A percentile compares a stretch with the other conserved stretches of the same genome.
These are phyloP conservation scores for Drosophila conformis DNA, from an alignment of 2,888 invertebrate genomes.

Conservation along the genomic window DNA sequence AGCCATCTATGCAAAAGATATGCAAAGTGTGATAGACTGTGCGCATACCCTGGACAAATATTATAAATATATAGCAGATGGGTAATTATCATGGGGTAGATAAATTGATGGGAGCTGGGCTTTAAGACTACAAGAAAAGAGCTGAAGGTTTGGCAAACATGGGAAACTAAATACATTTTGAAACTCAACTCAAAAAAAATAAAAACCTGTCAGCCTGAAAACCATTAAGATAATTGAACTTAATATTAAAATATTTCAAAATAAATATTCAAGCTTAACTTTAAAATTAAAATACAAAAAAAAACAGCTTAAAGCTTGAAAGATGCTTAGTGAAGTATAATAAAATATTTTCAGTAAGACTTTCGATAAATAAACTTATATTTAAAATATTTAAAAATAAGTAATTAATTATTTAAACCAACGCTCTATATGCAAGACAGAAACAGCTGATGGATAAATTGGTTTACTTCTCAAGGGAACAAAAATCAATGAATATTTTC, in stretches of 20 bases:
- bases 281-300: no score
- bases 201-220: no score
- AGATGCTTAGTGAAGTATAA: neutral
- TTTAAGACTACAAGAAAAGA: no score
- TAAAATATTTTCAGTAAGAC: neutral
- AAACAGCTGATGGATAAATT: neutral
- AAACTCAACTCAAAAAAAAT: no score
- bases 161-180: no score
- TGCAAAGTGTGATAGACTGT: neutral
- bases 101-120: neutral
- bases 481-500: neutral
- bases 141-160: no score
- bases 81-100: neutral
- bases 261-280: no score
- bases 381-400: neutral
- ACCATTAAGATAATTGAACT: no score
- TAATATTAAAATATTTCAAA: no score
- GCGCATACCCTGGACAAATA: slow-evolving; percentile 1
- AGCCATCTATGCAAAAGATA: neutral
- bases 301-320: no score
- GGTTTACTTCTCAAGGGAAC: neutral
- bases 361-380: neutral
- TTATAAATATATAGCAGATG: neutral
- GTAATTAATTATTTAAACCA: neutral
- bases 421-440: neutral